These are phyloP conservation scores for Haliclystus octoradiatus DNA, from an alignment of 30 jellyfish, hydroid and myxozoan species.

Conservation along the genomic window DNA sequence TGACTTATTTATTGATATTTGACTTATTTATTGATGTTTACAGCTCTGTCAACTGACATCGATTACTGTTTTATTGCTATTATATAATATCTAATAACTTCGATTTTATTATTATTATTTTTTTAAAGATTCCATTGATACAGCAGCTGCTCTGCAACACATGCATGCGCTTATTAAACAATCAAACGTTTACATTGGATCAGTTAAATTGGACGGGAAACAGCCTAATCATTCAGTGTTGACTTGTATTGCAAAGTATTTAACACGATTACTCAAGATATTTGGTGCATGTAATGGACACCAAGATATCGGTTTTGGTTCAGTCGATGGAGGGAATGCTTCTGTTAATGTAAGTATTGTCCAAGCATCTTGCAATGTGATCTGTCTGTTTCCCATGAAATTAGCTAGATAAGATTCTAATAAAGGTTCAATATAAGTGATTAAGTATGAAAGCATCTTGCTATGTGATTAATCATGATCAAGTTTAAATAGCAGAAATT, in stretches of 20 bases:
- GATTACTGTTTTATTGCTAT: no score
- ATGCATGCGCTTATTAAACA: conserved; percentile 79
- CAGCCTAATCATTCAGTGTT: conserved; percentile 52
- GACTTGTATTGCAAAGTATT: conserved; percentile 66
- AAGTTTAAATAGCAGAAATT: no score
- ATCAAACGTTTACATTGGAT: conserved; percentile 68
- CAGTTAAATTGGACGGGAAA: conserved; percentile 32
- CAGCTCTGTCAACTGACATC: no score
- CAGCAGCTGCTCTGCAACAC: conserved; percentile 73
- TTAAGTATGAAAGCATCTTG: no score
- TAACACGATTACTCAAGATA: conserved; percentile 65
- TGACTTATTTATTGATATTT: no score
- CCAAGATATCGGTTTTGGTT: conserved; percentile 71
- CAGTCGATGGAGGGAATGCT: conserved; percentile 29
- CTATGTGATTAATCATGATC: no score
- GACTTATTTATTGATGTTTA: no score
- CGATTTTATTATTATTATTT: background rate
- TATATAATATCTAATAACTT: no score
- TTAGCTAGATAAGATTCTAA: no score
- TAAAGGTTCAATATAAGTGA: no score
- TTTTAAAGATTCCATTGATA: conserved; percentile 75
- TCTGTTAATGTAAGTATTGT: conserved; percentile 36
- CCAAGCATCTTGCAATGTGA: no score
- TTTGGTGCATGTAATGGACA: conserved; percentile 95
- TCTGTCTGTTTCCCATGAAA: no score